Base-by-base conservation (phyloP, 2,888 invertebrate species). In the Athalia circularis region DNA sequence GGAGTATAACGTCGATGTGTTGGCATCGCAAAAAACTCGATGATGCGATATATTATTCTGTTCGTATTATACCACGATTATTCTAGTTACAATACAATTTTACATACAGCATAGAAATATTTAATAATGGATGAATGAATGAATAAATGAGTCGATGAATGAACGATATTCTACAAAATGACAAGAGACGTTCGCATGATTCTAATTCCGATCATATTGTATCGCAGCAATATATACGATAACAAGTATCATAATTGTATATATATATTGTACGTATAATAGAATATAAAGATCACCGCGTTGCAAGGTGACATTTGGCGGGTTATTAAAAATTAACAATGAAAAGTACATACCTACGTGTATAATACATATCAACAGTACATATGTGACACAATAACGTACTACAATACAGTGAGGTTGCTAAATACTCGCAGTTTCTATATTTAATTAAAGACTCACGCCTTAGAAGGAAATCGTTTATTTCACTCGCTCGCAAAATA, bases 381-480 rank as follows among this genome's bases (percentile, higher is more conserved):
- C 29, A 29, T 29, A 29, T 54, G 54, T n/a, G 54, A n/a, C 54
- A 54, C 54, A 54, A 54, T 54, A n/a, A 9, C 11, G 54, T 29
- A 29, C 29, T 29, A 29, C 2, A 29, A n/a, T 64, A 6, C 47
- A 45, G 15, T 2, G 9, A 11, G 0, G 13, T 11, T 6, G 5
- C n/a, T 6, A 6, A 5, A 59, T 59, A 47, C 6, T 11, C n/a
- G 9, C 11, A 45, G 13, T 50, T 50, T 47, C 45, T 13, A 45
- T 13, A 45, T 67, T 50, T 15, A 50, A 67, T 67, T 50, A 67
- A 67, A 50, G 15, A 50, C 4, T 48, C 29, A 2, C 29, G 29
- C 67, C 67, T 67, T 67, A 67, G 13, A 50, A 29, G 50, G 67
- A 7, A 67, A 67, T 67, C 67, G 67, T 47, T 29, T 13, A 65